Evolutionary conservation across 2,113 vertebrate species (phyloP).

Genomic region (Oreochromis tanganicae): DNA sequence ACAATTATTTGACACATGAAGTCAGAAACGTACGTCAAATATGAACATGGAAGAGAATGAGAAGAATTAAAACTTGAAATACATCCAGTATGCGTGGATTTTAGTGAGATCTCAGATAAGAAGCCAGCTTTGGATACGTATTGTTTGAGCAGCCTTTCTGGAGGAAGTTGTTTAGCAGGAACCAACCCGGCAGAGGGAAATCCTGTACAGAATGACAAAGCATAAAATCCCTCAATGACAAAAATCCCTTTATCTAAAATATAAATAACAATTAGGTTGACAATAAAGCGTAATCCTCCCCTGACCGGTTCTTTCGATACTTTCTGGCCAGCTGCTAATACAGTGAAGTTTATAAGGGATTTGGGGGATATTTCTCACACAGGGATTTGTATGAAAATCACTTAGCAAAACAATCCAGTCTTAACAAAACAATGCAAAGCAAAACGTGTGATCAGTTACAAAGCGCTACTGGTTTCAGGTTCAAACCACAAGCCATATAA

Average conservation of each 20-base stretch:
- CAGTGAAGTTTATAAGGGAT: conserved; percentile 12
- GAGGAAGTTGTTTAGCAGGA: conserved; percentile 42
- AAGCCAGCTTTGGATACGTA: conserved; percentile 29
- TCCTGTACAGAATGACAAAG: conserved; percentile 65
- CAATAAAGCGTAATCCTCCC: conserved; percentile 2
- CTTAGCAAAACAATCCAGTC: conserved; percentile 13
- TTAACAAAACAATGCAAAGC: conserved; percentile 10
- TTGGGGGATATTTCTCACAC: conserved; percentile 12
- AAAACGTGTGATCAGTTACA: neutral
- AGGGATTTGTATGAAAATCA: conserved; percentile 37
- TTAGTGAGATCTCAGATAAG: neutral
- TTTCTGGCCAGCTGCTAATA: conserved; percentile 27
- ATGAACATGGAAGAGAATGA: neutral
- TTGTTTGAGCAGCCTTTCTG: conserved; percentile 21
- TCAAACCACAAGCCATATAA: neutral
- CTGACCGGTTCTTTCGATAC: neutral
- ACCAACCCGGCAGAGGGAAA: conserved; percentile 53
- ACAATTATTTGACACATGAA: neutral
- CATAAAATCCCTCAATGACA: conserved; percentile 44
- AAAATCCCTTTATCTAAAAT: conserved; percentile 33
- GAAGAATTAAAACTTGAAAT: neutral
- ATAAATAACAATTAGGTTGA: conserved; percentile 19
- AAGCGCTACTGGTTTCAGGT: neutral
- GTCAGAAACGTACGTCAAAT: neutral
- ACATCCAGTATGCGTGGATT: neutral